Conservation (phyloP, 1,140 invertebrate species). For the Neoseiulus cucumeris region DNA sequence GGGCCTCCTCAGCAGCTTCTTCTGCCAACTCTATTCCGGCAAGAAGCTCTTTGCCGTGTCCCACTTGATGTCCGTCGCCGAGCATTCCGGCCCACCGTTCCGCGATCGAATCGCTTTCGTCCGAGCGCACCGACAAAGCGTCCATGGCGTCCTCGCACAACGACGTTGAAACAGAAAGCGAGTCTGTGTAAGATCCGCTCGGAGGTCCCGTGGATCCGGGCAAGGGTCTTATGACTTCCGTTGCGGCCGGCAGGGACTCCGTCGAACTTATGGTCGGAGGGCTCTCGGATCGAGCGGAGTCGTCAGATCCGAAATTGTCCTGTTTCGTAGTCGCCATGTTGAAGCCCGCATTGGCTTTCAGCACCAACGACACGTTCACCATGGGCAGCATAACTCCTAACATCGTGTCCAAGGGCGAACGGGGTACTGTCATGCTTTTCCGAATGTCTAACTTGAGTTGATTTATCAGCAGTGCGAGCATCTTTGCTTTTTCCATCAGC, state of each 20-base stretch:
- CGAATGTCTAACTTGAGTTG: neutral
- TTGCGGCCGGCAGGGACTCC: neutral
- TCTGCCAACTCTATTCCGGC: neutral
- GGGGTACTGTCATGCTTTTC: neutral
- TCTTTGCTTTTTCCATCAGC: neutral
- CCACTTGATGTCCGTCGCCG: neutral
- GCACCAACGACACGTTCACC: neutral
- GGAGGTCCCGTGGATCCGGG: neutral
- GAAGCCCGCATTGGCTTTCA: conserved; percentile 3
- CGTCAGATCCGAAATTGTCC: neutral
- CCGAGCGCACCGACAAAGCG: neutral
- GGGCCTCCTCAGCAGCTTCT: neutral
- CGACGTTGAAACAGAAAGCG: neutral
- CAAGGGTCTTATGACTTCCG: neutral
- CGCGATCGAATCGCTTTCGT: neutral
- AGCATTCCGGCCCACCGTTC: conserved; percentile 3
- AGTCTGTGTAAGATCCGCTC: neutral
- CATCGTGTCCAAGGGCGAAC: neutral
- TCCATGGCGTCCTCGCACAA: neutral
- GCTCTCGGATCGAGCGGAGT: conserved; percentile 3
- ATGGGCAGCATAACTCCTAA: neutral
- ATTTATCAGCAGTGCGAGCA: neutral
- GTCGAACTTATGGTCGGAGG: neutral
- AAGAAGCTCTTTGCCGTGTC: neutral
- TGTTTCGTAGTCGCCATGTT: neutral